phyloP scores from a whole-genome alignment of 2,797 vertebrate genomes.

The Halcyon smyrnensis region DNA sequence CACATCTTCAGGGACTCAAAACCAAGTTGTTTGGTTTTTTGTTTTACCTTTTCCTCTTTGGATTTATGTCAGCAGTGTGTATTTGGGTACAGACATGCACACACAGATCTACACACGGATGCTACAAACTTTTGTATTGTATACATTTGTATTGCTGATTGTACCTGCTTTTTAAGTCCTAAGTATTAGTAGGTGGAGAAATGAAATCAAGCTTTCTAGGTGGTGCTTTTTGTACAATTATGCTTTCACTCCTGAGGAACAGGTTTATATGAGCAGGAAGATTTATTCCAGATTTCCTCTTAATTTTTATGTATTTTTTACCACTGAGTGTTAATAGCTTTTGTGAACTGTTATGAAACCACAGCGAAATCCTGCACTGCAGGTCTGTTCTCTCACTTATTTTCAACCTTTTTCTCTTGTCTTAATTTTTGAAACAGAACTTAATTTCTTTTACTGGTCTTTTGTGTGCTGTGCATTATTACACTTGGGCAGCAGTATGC shows the following conservation, averaged over 20 bases:
- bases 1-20: not conserved
- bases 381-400: not conserved
- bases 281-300: not conserved
- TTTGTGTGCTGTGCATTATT: not conserved
- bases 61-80: not conserved
- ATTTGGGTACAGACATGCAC: not conserved
- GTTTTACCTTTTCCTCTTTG: not conserved
- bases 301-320: not conserved
- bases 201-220: not conserved
- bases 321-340: not conserved
- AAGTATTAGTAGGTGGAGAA: not conserved
- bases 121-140: fast-evolving
- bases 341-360: not conserved
- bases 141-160: not conserved
- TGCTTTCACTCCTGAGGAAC: not conserved
- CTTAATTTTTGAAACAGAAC: not conserved
- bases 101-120: not conserved
- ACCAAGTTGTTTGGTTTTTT: not conserved
- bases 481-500: not conserved
- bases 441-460: not conserved
- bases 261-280: not conserved
- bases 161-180: not conserved
- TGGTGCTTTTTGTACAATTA: not conserved
- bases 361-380: not conserved
- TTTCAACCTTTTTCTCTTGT: not conserved